Base-by-base conservation (phyloP, 2,797 vertebrate genomes). In the Chelidonichthys spinosus region DNA sequence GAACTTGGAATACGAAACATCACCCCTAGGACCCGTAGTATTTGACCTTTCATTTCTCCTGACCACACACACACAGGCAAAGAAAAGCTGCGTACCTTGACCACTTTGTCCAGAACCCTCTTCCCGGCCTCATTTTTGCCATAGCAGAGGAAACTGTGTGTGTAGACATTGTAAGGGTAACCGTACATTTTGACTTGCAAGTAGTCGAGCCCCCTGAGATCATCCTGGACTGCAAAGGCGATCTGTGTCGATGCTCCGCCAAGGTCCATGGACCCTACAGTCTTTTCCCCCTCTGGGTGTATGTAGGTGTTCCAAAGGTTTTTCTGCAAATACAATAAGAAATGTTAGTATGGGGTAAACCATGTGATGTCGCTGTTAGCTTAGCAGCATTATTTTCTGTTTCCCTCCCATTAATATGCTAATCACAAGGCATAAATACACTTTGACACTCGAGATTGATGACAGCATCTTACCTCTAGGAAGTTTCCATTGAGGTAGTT, bases 401-500 rank as follows among this genome's bases (percentile, higher is more conserved):
- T 14, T 6, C 10, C 3, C 0, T 46, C 11, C 25, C 46, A 52
- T 25, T 25, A 25, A 25, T 25, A 25, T 25, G 25, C 25, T 25
- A 25, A 25, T 25, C 25, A 25, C 25, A 35, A 73, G 9, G 2
- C 25, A 18, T 3, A 37, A 33, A 15, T 9, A 39, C 1, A 52
- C 4, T 9, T 56, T 42, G 35, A 63, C 32, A 53, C 5, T 4
- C 36, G 9, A 33, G 6, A 17, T 11, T 14, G 8, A 46, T 53
- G 18, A 7, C 2, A 6, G 9, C n/a, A 8, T 63, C 73, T 79
- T 90, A 98, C 98, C 96, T 98, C 94, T 73, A 97, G 75, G 87
- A 99, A 97, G 91, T 98, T 98, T 62, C 95, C 97, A 95, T 94
- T 95, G 91, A 99, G 94, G 94, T 99, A 99, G 95, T 99, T 99